Conservation (phyloP, 2,113 vertebrate genomes). For the Hippotragus niger region DNA sequence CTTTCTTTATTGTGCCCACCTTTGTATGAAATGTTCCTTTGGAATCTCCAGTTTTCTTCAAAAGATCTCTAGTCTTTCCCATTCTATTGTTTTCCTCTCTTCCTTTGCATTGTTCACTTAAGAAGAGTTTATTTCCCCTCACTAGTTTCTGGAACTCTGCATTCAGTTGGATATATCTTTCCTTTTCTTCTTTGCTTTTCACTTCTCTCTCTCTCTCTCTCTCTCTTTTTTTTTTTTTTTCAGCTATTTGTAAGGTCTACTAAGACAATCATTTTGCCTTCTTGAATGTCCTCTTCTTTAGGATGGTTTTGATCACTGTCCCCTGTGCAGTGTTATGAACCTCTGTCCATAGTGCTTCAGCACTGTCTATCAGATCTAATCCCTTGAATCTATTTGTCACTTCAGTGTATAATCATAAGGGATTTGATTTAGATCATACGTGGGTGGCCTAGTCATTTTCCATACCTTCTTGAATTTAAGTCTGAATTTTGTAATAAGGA, state of each 20-base stretch:
- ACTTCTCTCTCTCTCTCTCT: background rate
- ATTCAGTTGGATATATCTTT: background rate
- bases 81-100: background rate
- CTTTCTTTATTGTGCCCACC: background rate
- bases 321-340: background rate
- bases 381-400: background rate
- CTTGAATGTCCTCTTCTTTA: background rate
- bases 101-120: background rate
- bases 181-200: background rate
- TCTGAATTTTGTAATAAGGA: background rate
- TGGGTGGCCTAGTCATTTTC: background rate
- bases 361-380: background rate
- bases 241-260: background rate
- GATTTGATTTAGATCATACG: background rate
- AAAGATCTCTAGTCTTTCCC: background rate
- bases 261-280: background rate
- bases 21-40: background rate
- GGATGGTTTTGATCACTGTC: background rate
- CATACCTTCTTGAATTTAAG: background rate
- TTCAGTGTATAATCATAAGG: background rate
- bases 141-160: background rate
- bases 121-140: background rate
- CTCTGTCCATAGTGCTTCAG: background rate
- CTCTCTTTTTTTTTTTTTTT: background rate
- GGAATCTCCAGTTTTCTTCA: background rate